phyloP scores from a whole-genome alignment of 2,888 invertebrate species.

The Chydorus sphaericus region DNA sequence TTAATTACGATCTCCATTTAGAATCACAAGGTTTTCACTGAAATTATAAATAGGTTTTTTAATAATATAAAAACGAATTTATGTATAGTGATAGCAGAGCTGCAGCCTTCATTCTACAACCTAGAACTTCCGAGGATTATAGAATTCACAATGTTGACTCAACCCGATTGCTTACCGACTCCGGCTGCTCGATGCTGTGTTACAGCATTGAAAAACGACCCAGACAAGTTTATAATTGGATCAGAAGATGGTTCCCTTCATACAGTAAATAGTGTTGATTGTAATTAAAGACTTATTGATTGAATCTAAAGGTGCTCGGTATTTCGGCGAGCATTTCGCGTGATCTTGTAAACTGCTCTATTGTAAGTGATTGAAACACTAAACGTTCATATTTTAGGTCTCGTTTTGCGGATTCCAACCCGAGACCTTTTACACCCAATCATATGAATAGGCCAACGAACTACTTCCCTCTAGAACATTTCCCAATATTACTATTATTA shows the following conservation, averaged over 20 bases:
- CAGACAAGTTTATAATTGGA: neutral
- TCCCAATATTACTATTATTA: no score
- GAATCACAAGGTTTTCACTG: neutral
- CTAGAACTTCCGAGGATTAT: neutral
- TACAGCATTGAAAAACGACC: neutral
- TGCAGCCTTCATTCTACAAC: neutral
- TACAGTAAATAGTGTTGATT: neutral
- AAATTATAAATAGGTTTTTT: neutral
- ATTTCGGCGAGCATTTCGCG: no score
- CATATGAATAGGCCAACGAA: no score
- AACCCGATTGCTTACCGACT: neutral
- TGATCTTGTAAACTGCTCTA: no score
- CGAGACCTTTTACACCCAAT: no score
- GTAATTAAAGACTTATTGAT: no score
- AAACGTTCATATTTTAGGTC: no score
- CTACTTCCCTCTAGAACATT: no score
- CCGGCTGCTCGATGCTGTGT: neutral
- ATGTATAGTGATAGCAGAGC: neutral
- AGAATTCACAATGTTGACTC: neutral
- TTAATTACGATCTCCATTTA: neutral
- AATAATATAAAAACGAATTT: neutral
- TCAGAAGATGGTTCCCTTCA: slow-evolving; percentile 7
- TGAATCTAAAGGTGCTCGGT: no score
- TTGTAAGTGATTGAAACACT: no score
- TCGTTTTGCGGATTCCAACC: no score